Percentiles rank a stretch among this genome's conserved stretches.
These are phyloP conservation scores for Enteromius trimaculatus DNA, from an alignment of 2,797 vertebrate genomes.

Conservation along the genomic window DNA sequence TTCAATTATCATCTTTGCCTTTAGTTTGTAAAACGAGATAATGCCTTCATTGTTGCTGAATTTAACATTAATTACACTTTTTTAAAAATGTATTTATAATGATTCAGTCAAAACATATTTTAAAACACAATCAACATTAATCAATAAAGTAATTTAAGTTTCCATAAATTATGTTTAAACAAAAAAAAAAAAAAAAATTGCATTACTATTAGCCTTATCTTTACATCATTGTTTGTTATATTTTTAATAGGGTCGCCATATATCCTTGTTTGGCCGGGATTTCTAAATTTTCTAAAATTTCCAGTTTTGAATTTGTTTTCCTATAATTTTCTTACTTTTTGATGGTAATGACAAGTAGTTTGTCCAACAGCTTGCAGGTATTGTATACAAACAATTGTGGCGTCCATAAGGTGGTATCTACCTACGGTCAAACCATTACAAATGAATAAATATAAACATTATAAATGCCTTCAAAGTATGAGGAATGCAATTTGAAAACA, in stretches of 20 bases:
- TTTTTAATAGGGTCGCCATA: background rate
- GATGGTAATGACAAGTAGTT: background rate
- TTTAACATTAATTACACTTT: background rate
- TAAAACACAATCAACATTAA: background rate
- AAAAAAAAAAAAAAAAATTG: background rate
- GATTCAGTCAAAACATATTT: background rate
- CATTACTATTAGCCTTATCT: background rate
- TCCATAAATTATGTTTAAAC: background rate
- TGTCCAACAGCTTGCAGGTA: background rate
- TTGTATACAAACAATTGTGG: background rate
- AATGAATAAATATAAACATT: background rate
- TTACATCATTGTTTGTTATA: background rate
- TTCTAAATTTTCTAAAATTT: background rate
- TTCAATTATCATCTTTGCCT: slow-evolving; percentile 58
- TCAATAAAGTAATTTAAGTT: background rate
- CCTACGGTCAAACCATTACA: background rate
- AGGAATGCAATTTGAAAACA: background rate
- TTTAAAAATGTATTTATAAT: background rate
- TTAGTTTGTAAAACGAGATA: background rate
- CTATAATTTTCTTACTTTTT: background rate
- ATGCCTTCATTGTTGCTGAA: background rate
- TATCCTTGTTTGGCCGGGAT: background rate
- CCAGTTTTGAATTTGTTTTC: background rate
- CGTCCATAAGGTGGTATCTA: background rate
- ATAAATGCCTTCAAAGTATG: background rate